Percentiles rank a stretch among this genome's conserved stretches.
phyloP scores from a whole-genome alignment of 2,888 invertebrate species.

The Erannis defoliaria region DNA sequence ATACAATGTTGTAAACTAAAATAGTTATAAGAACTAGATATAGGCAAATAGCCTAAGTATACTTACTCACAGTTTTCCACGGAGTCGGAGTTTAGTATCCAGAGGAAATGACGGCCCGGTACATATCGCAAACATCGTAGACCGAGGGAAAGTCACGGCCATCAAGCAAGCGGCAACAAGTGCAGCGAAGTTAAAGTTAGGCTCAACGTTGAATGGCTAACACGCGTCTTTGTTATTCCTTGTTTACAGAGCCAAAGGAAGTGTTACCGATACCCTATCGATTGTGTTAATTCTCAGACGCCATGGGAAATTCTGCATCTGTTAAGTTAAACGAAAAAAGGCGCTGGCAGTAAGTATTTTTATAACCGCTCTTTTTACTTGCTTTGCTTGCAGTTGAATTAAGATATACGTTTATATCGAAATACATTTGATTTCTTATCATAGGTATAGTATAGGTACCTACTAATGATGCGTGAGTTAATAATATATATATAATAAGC shows the following conservation, averaged over 20 bases:
- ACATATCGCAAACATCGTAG: slow-evolving; percentile 38
- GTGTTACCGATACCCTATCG: slow-evolving; percentile 23
- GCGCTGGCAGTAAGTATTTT: slow-evolving; percentile 75
- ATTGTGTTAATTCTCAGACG: slow-evolving; percentile 23
- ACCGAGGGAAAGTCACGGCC: slow-evolving; percentile 80
- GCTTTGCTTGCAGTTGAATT: not conserved
- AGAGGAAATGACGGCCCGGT: slow-evolving; percentile 58
- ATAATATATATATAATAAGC: not conserved
- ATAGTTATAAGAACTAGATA: no score
- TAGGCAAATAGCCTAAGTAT: not conserved
- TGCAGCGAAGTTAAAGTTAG: slow-evolving; percentile 38
- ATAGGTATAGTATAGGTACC: not conserved
- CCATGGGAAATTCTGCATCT: slow-evolving; percentile 81
- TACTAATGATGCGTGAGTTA: not conserved
- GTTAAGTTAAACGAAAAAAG: slow-evolving; percentile 77
- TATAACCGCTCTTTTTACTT: slow-evolving; percentile 23
- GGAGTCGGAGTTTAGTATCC: slow-evolving; percentile 20
- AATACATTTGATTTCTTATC: not conserved
- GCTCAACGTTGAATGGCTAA: slow-evolving; percentile 39
- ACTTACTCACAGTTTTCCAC: slow-evolving; percentile 23
- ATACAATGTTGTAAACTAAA: not conserved
- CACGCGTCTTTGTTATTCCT: slow-evolving; percentile 36
- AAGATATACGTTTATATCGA: slow-evolving; percentile 11
- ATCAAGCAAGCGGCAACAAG: slow-evolving; percentile 48
- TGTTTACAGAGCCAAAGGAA: slow-evolving; percentile 30